Base-by-base conservation (phyloP, 2,797 vertebrate genomes). In the Pteronotus mesoamericanus region DNA sequence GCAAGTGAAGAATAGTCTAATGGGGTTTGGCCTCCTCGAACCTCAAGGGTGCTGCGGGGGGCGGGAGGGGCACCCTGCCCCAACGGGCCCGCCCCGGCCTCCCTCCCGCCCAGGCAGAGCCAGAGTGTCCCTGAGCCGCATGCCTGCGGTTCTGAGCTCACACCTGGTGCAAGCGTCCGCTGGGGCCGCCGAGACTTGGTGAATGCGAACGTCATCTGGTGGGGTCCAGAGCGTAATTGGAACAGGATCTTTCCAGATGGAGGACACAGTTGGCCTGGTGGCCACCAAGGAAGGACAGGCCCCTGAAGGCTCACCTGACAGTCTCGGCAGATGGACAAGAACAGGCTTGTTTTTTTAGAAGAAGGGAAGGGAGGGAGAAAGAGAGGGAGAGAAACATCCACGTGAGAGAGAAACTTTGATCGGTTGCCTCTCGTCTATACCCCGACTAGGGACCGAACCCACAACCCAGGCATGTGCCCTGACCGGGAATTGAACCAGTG, bases 211-310 rank as follows among this genome's bases (percentile, higher is more conserved):
- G 97, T 97, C 97, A 98, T 96, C 97, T 95, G 61, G 2, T 96
- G 96, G 94, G 94, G 93, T 86, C 87, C 93, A 96, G 95, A 97
- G 84, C 87, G 97, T 92, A 96, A 97, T 94, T 83, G 95, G 95
- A 97, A 97, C 94, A 86, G 97, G 98, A 97, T 96, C 95, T 95
- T 97, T 91, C 83, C 92, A 94, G 97, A 97, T 96, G 89, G 94
- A 96, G 96, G 97, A 97, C 95, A 96, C 66, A 53, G 96, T 97
- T 97, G 96, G 96, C 96, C 97, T 98, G 97, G 98, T 96, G 97
- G 97, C 96, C 97, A 95, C 96, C 90, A 91, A 97, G 96, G 96
- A 98, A 93, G 86, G 95, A 97, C 97, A 97, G 96, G 42, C 91
- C 97, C 61, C 89, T 82, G 68, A 92, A 86, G 39, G 96, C 88